These are phyloP conservation scores for Rhaphigaster nebulosa DNA, from an alignment of 2,888 invertebrate genomes.

Conservation along the genomic window DNA sequence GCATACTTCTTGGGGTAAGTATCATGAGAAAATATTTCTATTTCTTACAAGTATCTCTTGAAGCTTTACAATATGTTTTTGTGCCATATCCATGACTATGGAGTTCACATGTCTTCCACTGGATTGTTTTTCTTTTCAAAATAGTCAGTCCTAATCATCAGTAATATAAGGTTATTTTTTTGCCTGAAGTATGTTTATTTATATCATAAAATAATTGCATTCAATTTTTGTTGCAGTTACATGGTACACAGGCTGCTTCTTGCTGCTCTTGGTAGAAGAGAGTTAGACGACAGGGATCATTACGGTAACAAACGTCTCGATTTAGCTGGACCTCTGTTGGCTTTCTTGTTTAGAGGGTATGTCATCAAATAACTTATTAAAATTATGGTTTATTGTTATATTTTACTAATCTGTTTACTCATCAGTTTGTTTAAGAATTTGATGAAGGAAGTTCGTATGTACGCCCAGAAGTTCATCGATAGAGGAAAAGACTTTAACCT, in stretches of 20 bases:
- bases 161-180: background rate
- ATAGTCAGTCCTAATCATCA: background rate
- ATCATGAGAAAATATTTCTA: background rate
- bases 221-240: conserved; percentile 72
- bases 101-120: background rate
- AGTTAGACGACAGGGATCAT: conserved; percentile 99
- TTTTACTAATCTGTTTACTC: background rate
- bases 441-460: conserved; percentile 97
- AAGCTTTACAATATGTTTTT: background rate
- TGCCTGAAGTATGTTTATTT: background rate
- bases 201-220: background rate
- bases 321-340: conserved; percentile 95
- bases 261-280: conserved; percentile 94
- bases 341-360: conserved; percentile 94
- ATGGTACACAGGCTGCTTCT: conserved; percentile 98
- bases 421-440: conserved; percentile 89
- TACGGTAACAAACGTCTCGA: conserved; percentile 99
- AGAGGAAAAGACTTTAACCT: conserved; percentile 98
- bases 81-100: background rate
- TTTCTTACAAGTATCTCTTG: background rate
- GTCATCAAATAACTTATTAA: conserved; percentile 57
- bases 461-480: conserved; percentile 99
- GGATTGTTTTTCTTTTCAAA: background rate
- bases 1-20: conserved; percentile 93
- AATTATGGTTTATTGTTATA: background rate